phyloP scores from a whole-genome alignment of 1,140 invertebrate genomes.

The Aricia agestis region DNA sequence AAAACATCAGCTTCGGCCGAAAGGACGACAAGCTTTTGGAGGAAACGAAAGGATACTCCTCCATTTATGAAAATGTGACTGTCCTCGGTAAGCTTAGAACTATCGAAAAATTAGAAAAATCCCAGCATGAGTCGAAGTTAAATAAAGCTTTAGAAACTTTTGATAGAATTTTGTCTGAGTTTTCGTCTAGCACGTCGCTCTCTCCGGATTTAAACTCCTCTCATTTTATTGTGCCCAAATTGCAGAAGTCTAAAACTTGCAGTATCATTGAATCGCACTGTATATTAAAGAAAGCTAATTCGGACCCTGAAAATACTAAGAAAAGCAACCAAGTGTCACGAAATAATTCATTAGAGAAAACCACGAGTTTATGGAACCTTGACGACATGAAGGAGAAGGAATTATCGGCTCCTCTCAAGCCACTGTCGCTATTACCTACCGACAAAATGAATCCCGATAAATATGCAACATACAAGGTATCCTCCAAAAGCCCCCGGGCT shows the following conservation, averaged over 20 bases:
- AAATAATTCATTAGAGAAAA: slow-evolving; percentile 72
- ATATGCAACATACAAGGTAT: slow-evolving; percentile 73
- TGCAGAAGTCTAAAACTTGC: slow-evolving; percentile 80
- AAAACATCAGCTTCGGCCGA: slow-evolving; percentile 67
- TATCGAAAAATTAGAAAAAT: slow-evolving; percentile 28
- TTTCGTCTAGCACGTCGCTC: slow-evolving; percentile 51
- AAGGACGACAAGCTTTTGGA: slow-evolving; percentile 47
- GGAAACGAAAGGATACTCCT: slow-evolving; percentile 64
- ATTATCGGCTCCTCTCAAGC: slow-evolving; percentile 59
- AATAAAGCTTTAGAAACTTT: slow-evolving; percentile 80
- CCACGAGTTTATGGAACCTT: slow-evolving; percentile 75
- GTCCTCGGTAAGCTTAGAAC: slow-evolving; percentile 53
- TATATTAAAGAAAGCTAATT: slow-evolving; percentile 76
- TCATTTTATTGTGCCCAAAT: slow-evolving; percentile 68
- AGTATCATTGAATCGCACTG: slow-evolving; percentile 80
- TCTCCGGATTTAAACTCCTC: slow-evolving; percentile 37
- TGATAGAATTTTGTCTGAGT: slow-evolving; percentile 79
- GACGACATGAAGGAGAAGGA: slow-evolving; percentile 74
- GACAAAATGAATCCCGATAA: slow-evolving; percentile 69
- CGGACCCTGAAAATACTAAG: slow-evolving; percentile 52
- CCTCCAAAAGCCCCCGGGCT: slow-evolving; percentile 56
- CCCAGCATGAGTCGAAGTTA: slow-evolving; percentile 73
- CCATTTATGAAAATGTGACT: slow-evolving; percentile 66
- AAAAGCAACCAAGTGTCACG: slow-evolving; percentile 51
- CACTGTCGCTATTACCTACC: slow-evolving; percentile 44